Evolutionary conservation across 2,113 vertebrate species (phyloP).

Genomic region (Struthidea cinerea): DNA sequence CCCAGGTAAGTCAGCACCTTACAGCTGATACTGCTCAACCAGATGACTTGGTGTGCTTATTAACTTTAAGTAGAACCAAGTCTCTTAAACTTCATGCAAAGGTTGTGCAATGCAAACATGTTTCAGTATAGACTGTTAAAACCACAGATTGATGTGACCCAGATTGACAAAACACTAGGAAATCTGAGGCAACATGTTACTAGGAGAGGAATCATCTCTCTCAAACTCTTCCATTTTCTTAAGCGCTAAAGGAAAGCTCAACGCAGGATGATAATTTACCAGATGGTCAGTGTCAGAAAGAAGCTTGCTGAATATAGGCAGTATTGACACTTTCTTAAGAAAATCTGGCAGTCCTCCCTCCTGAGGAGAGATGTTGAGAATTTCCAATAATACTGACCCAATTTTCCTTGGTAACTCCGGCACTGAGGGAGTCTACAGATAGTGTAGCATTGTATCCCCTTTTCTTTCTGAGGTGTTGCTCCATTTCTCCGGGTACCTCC

Average conservation of each 20-base stretch:
- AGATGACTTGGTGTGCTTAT: neutral
- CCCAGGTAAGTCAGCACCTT: neutral
- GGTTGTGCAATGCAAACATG: neutral
- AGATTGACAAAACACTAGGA: neutral
- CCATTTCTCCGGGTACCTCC: neutral
- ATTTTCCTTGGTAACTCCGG: constrained; percentile 9
- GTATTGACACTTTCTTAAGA: constrained; percentile 31
- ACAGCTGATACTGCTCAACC: neutral
- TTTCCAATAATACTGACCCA: constrained; percentile 59
- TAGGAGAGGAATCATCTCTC: neutral
- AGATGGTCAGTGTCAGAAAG: constrained; percentile 60
- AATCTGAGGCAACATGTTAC: neutral
- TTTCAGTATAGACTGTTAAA: neutral
- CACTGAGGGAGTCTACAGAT: neutral
- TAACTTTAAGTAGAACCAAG: neutral
- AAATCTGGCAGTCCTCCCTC: constrained; percentile 33
- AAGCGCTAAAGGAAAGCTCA: neutral
- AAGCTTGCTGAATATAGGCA: constrained; percentile 36
- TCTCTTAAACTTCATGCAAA: neutral
- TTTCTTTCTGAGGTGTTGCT: constrained; percentile 13
- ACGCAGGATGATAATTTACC: constrained; percentile 26
- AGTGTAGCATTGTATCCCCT: neutral
- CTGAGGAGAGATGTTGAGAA: constrained; percentile 32
- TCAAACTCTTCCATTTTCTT: neutral
- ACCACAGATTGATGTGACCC: neutral